Evolutionary conservation across 2,113 vertebrate species (phyloP), one percentile per base, ranked within the genome.

Genomic region (Anthoscopus minutus): DNA sequence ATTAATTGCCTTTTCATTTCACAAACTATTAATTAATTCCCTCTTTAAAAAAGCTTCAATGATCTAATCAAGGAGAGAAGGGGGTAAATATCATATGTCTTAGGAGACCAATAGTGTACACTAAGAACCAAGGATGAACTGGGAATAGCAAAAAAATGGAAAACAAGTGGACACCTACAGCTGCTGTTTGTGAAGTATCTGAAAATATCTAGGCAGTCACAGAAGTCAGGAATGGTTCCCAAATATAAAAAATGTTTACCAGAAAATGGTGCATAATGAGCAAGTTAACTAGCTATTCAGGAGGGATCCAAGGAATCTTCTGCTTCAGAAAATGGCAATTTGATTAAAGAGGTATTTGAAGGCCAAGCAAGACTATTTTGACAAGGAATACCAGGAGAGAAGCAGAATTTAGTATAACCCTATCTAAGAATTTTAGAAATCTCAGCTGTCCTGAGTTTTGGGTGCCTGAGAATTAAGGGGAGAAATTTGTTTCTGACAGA

Each of bases 1-100:
- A 93, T 95, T 94, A 95, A 94, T 85, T 80, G 78, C 62, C 84
- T 94, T 93, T 91, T 94, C 51, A 74, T 77, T 69, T 87, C 61
- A 72, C 79, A 38, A 50, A 38, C 40, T 91, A 92, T 89, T 91
- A 91, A 85, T 94, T 93, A 89, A 44, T 74, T 57, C 23, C 81
- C 66, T 69, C 61, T 82, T 94, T 64, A 24, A 86, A 86, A 93
- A 60, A 82, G 38, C 78, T 85, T 89, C 84, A 91, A 72, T 91
- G 62, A 94, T 50, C 84, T 88, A 94, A 94, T 93, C 78, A 91
- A 88, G 78, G 72, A 64, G 37, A 87, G 65, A 78, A 27, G 17
- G 27, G 53, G 31, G 70, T 45, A 94, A 89, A 94, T 57, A 85
- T n/a, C 57, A 3, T 7, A 16, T 40, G 47, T 74, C 80, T 94